Evolutionary conservation across 2,113 vertebrate species (phyloP), one percentile per base, ranked within the genome.

Genomic region (Narcine bancroftii): DNA sequence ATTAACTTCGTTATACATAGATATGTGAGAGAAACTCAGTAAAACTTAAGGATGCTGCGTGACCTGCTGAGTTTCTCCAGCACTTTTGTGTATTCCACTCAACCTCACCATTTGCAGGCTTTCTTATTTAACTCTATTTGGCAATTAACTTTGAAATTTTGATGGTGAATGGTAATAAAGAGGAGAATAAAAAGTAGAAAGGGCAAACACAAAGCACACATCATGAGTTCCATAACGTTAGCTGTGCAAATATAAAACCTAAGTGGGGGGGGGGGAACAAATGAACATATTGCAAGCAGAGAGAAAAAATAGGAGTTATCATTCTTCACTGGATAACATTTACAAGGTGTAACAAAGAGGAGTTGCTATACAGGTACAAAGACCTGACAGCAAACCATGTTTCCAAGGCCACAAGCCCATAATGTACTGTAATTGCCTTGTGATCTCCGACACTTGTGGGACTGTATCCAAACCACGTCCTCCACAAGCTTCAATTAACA

Each of bases 401-500:
- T 42, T 33, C 63, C 6, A 29, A 13, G 63, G 26, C 60, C 69
- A 5, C 60, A 65, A 89, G 60, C 87, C 36, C 63, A 42, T 69
- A 91, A 66, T 66, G 65, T 39, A 69, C 24, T 91, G 39, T 65
- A 47, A 21, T 69, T 21, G 47, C 42, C 71, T 42, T 91, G 39
- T 71, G 17, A 91, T 91, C 63, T 91, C 39, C 89, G 33, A 91
- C 63, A 45, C 39, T 66, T 69, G 63, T 4, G 45, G 47, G 39
- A 45, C 42, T 69, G 65, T 65, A 47, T 69, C 85, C 89, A 69
- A 71, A 91, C 89, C 89, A 91, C 89, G 71, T 91, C 89, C 89
- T 85, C 81, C 53, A 63, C n/a, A n/a, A 53, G 4, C 26, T 26
- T 10, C 85, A 42, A 42, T 89, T 89, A 89, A 42, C 85, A 89